Base-by-base conservation (phyloP, 1,140 invertebrate species). In the Drosophila virilis region DNA sequence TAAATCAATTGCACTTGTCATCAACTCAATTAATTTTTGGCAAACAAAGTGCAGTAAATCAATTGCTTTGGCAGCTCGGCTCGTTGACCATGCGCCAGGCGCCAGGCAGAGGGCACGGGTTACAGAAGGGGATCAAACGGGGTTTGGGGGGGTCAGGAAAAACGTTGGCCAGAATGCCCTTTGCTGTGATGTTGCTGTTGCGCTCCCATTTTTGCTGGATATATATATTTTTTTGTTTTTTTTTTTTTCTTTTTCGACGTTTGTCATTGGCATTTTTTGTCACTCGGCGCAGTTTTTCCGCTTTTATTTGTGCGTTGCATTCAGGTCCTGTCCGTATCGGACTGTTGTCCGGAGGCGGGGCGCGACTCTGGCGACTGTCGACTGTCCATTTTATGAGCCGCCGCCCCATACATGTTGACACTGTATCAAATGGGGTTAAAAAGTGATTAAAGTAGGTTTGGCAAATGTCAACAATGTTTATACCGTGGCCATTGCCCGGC, bases 11-110 rank as follows among this genome's bases (percentile, higher is more conserved):
- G 91, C 91, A 92, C 90, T 91, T 92, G 91, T 92, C 91, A 91
- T 92, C 91, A 92, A 92, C 91, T 92, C 91, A 92, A 92, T 92
- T 92, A 92, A 92, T 92, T 92, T 92, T 92, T 92, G 91, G 91
- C 91, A 92, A 91, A 91, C 90, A 91, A 92, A 92, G 80, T 91
- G 90, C 90, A 92, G 90, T 92, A 92, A 91, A 92, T 92, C 91
- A 92, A 92, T 92, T 92, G 91, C 90, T 91, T 90, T 91, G 91
- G 83, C 91, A 92, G 79, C 84, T 90, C 74, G 76, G 76, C 83
- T 84, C 81, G 81, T 81, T 74, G 32, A 75, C 66, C 72, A 75
- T 62, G 57, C 71, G 38, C 46, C 32, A 12, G 8, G 37, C 33
- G 15, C 46, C 22, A 48, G 45, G 45, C 54, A 50, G 8, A 8